Evolutionary conservation across 1,140 invertebrate genomes (phyloP).

Genomic region (Drosophila ohnishii): DNA sequence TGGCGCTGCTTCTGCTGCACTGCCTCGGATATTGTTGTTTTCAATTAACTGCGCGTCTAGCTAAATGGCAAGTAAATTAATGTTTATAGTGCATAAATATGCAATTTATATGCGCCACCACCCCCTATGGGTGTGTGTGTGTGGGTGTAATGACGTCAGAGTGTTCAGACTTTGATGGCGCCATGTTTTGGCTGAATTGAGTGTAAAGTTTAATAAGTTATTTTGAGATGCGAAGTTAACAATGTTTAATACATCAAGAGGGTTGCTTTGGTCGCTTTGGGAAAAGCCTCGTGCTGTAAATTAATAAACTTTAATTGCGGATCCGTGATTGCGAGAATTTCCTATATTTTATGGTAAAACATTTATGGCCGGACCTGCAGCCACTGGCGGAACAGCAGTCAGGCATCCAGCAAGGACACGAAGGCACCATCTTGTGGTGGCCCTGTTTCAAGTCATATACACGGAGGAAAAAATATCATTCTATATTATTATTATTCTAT

Average conservation of each 20-base stretch:
- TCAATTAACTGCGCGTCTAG: slow-evolving; percentile 74
- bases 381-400: slow-evolving; percentile 27
- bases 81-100: slow-evolving; percentile 78
- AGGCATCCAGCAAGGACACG: slow-evolving; percentile 8
- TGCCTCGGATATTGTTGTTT: slow-evolving; percentile 63
- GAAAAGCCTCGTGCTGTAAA: neutral
- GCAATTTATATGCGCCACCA: slow-evolving; percentile 53
- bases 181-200: slow-evolving; percentile 25
- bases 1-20: slow-evolving; percentile 27
- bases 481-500: too few relatives aligned
- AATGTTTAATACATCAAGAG: neutral
- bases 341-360: slow-evolving; percentile 9
- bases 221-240: neutral
- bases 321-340: slow-evolving; percentile 5
- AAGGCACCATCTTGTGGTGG: slow-evolving; percentile 25
- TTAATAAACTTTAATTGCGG: slow-evolving; percentile 16
- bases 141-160: slow-evolving; percentile 13
- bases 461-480: neutral
- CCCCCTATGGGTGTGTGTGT: neutral
- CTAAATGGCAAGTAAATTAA: slow-evolving; percentile 78
- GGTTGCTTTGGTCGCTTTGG: neutral
- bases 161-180: slow-evolving; percentile 13
- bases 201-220: slow-evolving; percentile 27
- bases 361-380: slow-evolving; percentile 26
- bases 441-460: neutral